A percentile compares a stretch with the other conserved stretches of the same genome.
Evolutionary conservation across 1,140 invertebrate genomes (phyloP).

Genomic region (Drosophila burlai): DNA sequence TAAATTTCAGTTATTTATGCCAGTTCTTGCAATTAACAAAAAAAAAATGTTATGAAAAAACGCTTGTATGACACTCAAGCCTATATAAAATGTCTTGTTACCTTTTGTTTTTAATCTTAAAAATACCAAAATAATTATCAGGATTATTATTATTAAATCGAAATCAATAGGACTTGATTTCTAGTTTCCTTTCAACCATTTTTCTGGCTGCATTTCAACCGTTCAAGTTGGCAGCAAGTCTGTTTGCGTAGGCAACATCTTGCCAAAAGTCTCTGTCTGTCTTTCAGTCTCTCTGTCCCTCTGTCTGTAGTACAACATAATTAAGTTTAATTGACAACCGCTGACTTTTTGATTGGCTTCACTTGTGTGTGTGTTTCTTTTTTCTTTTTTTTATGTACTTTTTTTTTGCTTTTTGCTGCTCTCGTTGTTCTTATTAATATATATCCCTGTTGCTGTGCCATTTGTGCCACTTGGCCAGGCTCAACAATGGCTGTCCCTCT

Average conservation of each 20-base stretch:
- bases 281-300: background rate
- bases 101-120: background rate
- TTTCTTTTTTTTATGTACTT: background rate
- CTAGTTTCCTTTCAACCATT: background rate
- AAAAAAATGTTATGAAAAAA: too few species aligned
- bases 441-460: slow-evolving; percentile 23
- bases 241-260: slow-evolving; percentile 6
- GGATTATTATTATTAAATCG: too few species aligned
- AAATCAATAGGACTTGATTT: background rate
- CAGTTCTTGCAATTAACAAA: too few species aligned
- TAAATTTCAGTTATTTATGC: too few species aligned
- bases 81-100: too few species aligned
- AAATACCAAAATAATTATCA: background rate
- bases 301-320: slow-evolving; percentile 37
- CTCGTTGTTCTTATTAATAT: slow-evolving; percentile 18
- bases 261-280: slow-evolving; percentile 3
- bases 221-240: background rate
- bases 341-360: slow-evolving; percentile 55
- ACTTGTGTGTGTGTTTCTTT: slow-evolving; percentile 18
- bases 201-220: background rate
- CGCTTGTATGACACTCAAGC: too few species aligned
- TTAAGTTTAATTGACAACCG: slow-evolving; percentile 56
- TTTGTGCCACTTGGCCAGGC: slow-evolving; percentile 39
- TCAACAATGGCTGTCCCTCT: slow-evolving; percentile 17
- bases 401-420: background rate